Conservation (phyloP, 2,888 invertebrate genomes). For the Agrochola circellaris region DNA sequence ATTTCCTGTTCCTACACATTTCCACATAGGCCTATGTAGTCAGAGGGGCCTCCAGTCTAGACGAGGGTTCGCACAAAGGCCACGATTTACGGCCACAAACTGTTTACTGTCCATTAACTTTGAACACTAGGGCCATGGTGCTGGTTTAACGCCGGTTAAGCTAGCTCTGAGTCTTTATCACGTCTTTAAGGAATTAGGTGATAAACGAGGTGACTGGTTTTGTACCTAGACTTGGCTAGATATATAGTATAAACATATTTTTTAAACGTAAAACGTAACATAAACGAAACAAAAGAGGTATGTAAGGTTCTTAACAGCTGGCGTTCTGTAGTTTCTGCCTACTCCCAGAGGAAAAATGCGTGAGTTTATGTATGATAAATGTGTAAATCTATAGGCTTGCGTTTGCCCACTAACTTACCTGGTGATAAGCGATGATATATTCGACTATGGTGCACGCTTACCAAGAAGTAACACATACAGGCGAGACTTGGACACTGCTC, state of each 20-base stretch:
- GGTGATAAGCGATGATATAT: background rate
- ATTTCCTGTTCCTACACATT: constrained; percentile 14
- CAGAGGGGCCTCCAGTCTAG: constrained; percentile 61
- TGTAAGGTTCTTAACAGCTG: too few relatives aligned
- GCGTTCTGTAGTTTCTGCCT: too few relatives aligned
- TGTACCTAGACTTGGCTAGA: background rate
- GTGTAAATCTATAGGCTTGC: background rate
- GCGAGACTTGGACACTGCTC: background rate
- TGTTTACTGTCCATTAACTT: constrained; percentile 63
- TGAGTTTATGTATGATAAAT: background rate
- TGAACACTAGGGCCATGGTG: constrained; percentile 32
- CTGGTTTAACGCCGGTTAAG: background rate
- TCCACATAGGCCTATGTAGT: constrained; percentile 39
- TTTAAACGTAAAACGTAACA: background rate
- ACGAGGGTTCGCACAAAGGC: constrained; percentile 63
- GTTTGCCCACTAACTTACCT: background rate
- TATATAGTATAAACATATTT: background rate
- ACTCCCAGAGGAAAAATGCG: background rate
- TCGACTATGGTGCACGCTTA: background rate
- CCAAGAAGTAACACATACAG: background rate
- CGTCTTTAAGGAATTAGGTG: constrained; percentile 18
- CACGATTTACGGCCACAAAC: constrained; percentile 52
- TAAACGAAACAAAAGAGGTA: too few relatives aligned
- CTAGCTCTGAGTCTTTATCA: constrained; percentile 5
- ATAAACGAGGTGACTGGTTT: background rate